Evolutionary conservation across 1,140 invertebrate species (phyloP), one percentile per base, ranked within the genome.

Genomic region (Lithobius niger): DNA sequence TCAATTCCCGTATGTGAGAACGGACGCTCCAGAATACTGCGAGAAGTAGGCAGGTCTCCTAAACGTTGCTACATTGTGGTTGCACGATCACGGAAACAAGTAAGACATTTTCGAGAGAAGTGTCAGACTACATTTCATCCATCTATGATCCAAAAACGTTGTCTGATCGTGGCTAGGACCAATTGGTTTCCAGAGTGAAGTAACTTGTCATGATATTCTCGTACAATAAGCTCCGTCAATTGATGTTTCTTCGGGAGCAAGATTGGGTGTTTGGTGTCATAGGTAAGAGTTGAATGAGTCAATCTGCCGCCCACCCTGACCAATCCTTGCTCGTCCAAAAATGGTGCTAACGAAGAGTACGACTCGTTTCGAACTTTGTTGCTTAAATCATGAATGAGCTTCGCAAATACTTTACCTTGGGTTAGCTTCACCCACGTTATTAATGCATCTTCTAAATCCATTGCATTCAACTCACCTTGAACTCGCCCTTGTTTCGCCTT

Each of bases 1-100:
- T 74, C 71, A 0, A 71, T 60, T 0, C 67, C 72, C 0, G 58
- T 58, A 16, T 66, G 48, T 28, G 57, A 53, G 56, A 75, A 75
- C 2, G 67, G 64, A 4, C 61, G 54, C 1, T 59, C 40, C 2
- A 60, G 57, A 0, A 50, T 64, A 0, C 65, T 28, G 22, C 69
- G 28, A 22, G 55, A n/a, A 2, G 16, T 3, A 3, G 68, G 71
- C 22, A 73, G 52, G 26, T 59, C 18, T 21, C 59, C 60, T 43
- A 58, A 51, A 3, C 40, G 24, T 18, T 61, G 61, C 19, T 53
- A 13, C n/a, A 48, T 18, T 0, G 42, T 54, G 16, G 3, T 54
- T 1, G 40, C 26, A 1, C 25, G 42, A 16, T 28, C 43, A 15
- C 49, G 18, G 15, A 44, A 47, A 44, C 61, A 63, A 1, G 21